Percentiles rank a stretch among this genome's conserved stretches.
phyloP scores from a whole-genome alignment of 2,888 invertebrate species.

The Euproctis similis region DNA sequence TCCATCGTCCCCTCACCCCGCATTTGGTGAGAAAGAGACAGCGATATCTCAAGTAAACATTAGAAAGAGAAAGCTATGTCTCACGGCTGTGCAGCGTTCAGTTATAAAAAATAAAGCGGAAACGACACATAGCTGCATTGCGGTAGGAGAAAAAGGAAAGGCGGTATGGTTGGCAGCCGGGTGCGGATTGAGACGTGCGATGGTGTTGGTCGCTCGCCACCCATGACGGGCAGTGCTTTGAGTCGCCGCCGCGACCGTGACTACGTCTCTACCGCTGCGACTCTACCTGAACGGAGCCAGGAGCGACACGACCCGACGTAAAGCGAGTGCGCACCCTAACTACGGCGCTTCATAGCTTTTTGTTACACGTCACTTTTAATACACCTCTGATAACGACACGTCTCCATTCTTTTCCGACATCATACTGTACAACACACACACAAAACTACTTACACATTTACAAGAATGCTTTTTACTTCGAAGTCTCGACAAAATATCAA shows the following conservation, averaged over 20 bases:
- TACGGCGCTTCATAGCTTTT: slow-evolving; percentile 47
- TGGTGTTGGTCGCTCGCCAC: slow-evolving; percentile 74
- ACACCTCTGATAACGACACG: slow-evolving; percentile 50
- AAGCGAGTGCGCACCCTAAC: slow-evolving; percentile 34
- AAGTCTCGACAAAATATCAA: slow-evolving; percentile 48
- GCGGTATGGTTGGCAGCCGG: slow-evolving; percentile 68
- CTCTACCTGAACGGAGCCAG: no score
- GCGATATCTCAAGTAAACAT: slow-evolving; percentile 47
- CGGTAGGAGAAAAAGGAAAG: slow-evolving; percentile 74
- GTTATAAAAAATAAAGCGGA: slow-evolving; percentile 74
- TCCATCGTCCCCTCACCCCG: slow-evolving; percentile 42
- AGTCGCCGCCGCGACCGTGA: slow-evolving; percentile 42
- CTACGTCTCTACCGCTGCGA: slow-evolving; percentile 21
- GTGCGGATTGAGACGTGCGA: slow-evolving; percentile 76
- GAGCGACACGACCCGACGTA: slow-evolving; percentile 21
- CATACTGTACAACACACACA: slow-evolving; percentile 65
- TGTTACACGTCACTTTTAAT: slow-evolving; percentile 71
- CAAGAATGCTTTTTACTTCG: slow-evolving; percentile 56
- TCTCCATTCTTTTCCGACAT: slow-evolving; percentile 46
- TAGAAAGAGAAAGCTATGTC: slow-evolving; percentile 58
- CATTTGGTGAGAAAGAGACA: slow-evolving; percentile 44
- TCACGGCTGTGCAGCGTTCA: slow-evolving; percentile 67
- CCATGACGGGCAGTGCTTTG: slow-evolving; percentile 72
- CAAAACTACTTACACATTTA: slow-evolving; percentile 66
- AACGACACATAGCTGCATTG: slow-evolving; percentile 74